A percentile compares a stretch with the other conserved stretches of the same genome.
These are phyloP conservation scores for Patella vulgata DNA, from an alignment of 1,140 invertebrate genomes.

Conservation along the genomic window DNA sequence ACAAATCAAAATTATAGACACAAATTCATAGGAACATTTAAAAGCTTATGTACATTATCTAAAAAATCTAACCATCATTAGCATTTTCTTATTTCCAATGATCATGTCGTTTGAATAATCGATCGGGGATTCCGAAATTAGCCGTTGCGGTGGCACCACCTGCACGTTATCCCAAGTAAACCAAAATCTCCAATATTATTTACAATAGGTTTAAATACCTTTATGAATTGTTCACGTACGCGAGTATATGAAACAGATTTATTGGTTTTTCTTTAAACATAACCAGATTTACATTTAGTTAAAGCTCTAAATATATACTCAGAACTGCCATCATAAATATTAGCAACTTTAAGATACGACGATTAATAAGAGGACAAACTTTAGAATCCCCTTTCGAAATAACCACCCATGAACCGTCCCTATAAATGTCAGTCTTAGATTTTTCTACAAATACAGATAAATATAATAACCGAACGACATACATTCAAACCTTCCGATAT, in stretches of 20 bases:
- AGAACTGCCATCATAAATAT: constrained; percentile 5
- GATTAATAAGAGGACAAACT: no score
- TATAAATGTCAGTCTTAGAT: constrained; percentile 30
- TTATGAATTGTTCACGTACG: constrained; percentile 2
- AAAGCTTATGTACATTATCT: background rate
- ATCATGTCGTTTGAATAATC: constrained; percentile 6
- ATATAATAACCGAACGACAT: constrained; percentile 8
- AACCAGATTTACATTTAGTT: constrained; percentile 4
- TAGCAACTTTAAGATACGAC: no score
- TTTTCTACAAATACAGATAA: constrained; percentile 15
- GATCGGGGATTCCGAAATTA: constrained; percentile 4
- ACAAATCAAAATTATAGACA: constrained; percentile 3
- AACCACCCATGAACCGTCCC: constrained; percentile 13
- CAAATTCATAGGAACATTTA: constrained; percentile 2
- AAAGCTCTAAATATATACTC: constrained; percentile 13
- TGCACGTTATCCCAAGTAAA: background rate
- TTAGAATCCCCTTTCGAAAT: constrained; percentile 22
- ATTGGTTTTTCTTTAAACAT: constrained; percentile 1
- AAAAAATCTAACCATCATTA: no score
- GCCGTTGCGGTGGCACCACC: constrained; percentile 1
- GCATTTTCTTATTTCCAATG: constrained; percentile 7
- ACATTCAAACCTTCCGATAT: constrained; percentile 20
- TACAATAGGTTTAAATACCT: constrained; percentile 3
- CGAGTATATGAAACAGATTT: background rate
- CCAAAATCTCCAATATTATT: background rate